Evolutionary conservation across 1,140 invertebrate genomes (phyloP), one percentile per base, ranked within the genome.

Genomic region (Anthonomus grandis): DNA sequence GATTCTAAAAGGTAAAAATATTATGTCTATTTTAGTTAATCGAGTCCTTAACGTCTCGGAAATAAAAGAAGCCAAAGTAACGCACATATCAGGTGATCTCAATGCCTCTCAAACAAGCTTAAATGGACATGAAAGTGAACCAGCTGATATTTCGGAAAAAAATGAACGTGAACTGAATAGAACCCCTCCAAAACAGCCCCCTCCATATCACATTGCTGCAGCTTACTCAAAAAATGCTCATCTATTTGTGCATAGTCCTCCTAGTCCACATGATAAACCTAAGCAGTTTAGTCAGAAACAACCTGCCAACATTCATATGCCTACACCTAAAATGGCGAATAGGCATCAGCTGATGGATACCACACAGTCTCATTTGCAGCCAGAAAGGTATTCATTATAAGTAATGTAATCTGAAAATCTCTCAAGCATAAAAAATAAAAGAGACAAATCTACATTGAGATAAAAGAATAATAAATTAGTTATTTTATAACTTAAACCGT

Each of bases 151-250:
- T n/a, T 24, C 55, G 19, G 59, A 64, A 45, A 57, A 45, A 4
- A 18, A 41, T 1, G 49, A 63, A 31, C 25, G 42, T 15, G 56
- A 59, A 34, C 48, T 34, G 12, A 53, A 15, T n/a, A 64, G 41
- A 46, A 63, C 51, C 4, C 49, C 63, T 23, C 60, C 68, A 31
- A 71, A 71, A 68, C 64, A 77, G 59, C 84, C 84, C 6, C 84
- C 84, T 2, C 84, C 84, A 1, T 86, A 86, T 74, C 83, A 86
- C 59, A 84, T 86, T 57, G 84, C 84, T 8, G 83, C 83, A 3
- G 81, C 78, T 3, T 84, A 83, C 65, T 86, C 83, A 1, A 84
- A 83, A 71, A 82, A 84, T 57, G 82, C 83, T 61, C 77, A 63
- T 65, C 57, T 70, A n/a, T 71, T 71, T 51, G 50, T 49, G 44